These are phyloP conservation scores for Gulo gulo DNA, from an alignment of 2,113 vertebrate species.

Conservation along the genomic window DNA sequence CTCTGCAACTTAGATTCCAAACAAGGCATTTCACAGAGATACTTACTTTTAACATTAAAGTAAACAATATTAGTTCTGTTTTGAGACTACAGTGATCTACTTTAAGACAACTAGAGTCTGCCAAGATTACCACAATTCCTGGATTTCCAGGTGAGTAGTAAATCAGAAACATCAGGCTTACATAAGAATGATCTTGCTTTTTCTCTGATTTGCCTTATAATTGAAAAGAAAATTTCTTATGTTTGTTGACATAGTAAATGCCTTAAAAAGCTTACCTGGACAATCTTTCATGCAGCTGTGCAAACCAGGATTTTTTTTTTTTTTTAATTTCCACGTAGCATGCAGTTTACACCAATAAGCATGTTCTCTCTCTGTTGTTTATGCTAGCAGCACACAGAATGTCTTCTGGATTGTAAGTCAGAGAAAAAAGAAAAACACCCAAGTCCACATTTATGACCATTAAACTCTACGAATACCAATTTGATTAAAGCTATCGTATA, in stretches of 20 bases:
- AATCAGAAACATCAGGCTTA: not conserved
- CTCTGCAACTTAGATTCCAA: not conserved
- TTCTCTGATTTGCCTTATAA: not conserved
- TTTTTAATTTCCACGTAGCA: not conserved
- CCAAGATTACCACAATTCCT: not conserved
- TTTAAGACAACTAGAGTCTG: no score
- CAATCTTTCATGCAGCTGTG: not conserved
- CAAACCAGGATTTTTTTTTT: not conserved
- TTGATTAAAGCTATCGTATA: not conserved
- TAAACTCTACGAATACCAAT: not conserved
- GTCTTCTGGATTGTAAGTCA: not conserved
- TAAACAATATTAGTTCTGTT: not conserved
- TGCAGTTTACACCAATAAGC: not conserved
- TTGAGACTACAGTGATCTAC: not conserved
- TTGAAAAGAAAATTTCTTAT: not conserved
- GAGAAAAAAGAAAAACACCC: not conserved
- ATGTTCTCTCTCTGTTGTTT: not conserved
- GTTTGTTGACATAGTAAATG: not conserved
- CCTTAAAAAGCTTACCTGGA: not conserved
- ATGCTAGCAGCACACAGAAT: not conserved
- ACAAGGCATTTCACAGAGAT: not conserved
- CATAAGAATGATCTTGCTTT: not conserved
- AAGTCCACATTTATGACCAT: not conserved
- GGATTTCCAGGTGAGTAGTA: not conserved
- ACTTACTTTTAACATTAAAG: not conserved